Evolutionary conservation across 2,797 vertebrate genomes (phyloP), one percentile per base, ranked within the genome.

Genomic region (Falco columbarius): DNA sequence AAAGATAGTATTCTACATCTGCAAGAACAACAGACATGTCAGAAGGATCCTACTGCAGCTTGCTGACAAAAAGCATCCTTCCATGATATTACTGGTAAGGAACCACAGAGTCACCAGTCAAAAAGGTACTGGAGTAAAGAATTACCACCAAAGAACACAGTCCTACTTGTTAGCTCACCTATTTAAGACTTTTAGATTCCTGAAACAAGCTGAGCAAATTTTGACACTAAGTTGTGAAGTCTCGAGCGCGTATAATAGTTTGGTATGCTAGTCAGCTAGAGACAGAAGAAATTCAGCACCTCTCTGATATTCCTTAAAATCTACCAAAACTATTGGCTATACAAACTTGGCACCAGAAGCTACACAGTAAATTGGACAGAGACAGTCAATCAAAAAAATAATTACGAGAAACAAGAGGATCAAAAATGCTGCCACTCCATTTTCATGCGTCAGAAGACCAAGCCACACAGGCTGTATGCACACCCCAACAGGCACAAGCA

Each of bases 171-270:
- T 36, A 51, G 27, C 32, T 54, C 26, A 65, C 51, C 51, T 18
- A 14, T 14, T 26, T n/a, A 32, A 15, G 21, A 14, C 49, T 59
- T 32, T 6, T 7, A 36, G n/a, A 56, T 34, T 49, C 40, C 55
- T n/a, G 17, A 67, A 67, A 54, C 1, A 14, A 88, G 63, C 29
- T 0, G 19, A 89, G 52, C 21, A 27, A 36, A 46, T 42, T 10
- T 4, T 46, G 59, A 67, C 17, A 4, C 12, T 0, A 16, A 24
- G 36, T 5, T 32, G 44, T 24, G 65, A 71, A 66, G 65, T 21
- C 49, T 61, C 7, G 42, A 0, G 3, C 4, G 12, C 2, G 5
- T 21, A 8, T 3, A 12, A 26, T 3, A 20, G 56, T 13, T 24
- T 23, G 40, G 38, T 30, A 11, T 1, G 19, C 44, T 19, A 10